Base-by-base conservation (phyloP, 1,140 invertebrate genomes). In the Phortica variegata region DNA sequence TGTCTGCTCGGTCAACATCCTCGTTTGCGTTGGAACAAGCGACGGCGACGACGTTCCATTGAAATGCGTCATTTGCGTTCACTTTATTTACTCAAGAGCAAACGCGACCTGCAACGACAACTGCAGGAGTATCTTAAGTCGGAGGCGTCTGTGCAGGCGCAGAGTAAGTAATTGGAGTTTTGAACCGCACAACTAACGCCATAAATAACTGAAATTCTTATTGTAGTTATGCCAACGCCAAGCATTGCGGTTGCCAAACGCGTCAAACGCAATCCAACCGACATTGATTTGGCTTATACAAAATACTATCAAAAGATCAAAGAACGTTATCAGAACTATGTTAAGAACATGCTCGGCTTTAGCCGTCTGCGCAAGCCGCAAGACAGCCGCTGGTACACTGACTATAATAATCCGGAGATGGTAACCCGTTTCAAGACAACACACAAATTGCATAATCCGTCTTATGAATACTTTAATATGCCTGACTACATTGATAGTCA, bases 1-100 rank as follows among this genome's bases (percentile, higher is more conserved):
- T 86, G 91, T 61, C 78, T 88, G 1, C 81, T 87, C 0, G 89
- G 87, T n/a, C 86, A 91, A 72, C 90, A 93, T 78, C 90, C 90
- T 0, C 79, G 88, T 10, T 81, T 92, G 31, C 77, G 89, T 23
- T 91, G 87, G 85, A 89, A 85, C 57, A 80, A 88, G 9, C 73
- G 85, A 53, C 78, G 85, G 21, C 49, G 65, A 2, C 74, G 87
- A 54, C 75, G 87, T 48, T 86, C 85, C 0, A 66, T 85, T 9
- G 72, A 80, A 52, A 73, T 81, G 39, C 74, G 80, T 2, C 79
- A 79, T 36, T 60, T 78, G 23, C 65, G 81, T 18, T 79, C 81
- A 1, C 58, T 77, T 1, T 82, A 77, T 44, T 52, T 82, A 1
- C 65, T 78, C 16, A 78, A 79, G 47, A 79, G 79, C 46, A 77